Evolutionary conservation across 2,113 vertebrate species (phyloP), one percentile per base, ranked within the genome.

Genomic region (Scytalopus superciliaris): DNA sequence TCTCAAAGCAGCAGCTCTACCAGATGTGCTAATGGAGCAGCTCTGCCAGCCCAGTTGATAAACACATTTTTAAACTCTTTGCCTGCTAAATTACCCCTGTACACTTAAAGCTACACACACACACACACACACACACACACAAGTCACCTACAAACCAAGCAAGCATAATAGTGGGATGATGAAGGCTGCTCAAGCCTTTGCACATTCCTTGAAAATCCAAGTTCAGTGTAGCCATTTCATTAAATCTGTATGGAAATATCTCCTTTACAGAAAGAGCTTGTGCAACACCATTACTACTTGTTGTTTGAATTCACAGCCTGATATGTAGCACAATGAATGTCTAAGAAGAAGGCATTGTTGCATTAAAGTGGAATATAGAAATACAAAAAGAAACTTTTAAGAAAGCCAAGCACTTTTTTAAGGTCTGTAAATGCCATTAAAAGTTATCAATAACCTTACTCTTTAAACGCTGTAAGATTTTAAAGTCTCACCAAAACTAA

Each of bases 21-120:
- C 92, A 97, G 96, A 97, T 97, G 89, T 95, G 88, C 78, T 97
- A 96, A 95, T 89, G 66, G 80, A 96, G 70, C 24, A 95, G 27
- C 83, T 94, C 87, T 96, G 96, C 91, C 86, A 94, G 84, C 52
- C 67, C 5, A 6, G 67, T 2, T 89, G 70, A 95, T 49, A 96
- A 90, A 69, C 78, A 90, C n/a, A 72, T 88, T 93, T 97, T 96
- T 6, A 37, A 96, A 89, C 92, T 84, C 66, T 62, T 93, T 82
- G 74, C 72, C 69, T 94, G 64, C 19, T 94, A 83, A 91, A 97
- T 94, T 91, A 77, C 45, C 35, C 40, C 28, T 55, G 47, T 57
- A 30, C 6, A 45, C 52, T 94, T 92, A 94, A 93, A 94, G 53
- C 28, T 85, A 39, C n/a, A 39, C 22, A 33, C 49, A 42, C 25